Evolutionary conservation across 2,888 invertebrate species (phyloP), one percentile per base, ranked within the genome.

Genomic region (Cylloceria caligata): DNA sequence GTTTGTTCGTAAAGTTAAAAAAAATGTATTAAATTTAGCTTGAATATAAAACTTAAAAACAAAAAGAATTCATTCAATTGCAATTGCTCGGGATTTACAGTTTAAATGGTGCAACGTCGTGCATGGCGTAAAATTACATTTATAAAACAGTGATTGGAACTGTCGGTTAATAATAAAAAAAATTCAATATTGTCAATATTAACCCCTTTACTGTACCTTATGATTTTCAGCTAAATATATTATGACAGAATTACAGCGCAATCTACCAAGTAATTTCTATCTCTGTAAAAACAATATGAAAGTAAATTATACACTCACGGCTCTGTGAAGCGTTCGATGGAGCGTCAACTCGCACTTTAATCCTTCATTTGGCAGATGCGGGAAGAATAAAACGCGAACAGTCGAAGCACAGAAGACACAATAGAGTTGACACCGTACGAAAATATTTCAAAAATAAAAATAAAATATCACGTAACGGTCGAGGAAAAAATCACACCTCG

Each of bases 331-430:
- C 72, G 49, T 21, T 76, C 55, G 52, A 42, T 62, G 52, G 67
- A 82, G 57, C 75, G 42, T 49, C 55, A 42, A 72, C 62, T 79
- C 67, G 72, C 82, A 82, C 79, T 82, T 82, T 82, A 82, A 82
- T 82, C 82, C 82, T 79, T 82, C 72, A 79, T 64, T 52, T 68
- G 72, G 39, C 34, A 49, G 60, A 55, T 39, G 49, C 71, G 60
- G 47, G 13, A 24, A 67, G 27, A 64, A 71, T 60, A n/a, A 67
- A 30, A 34, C 67, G 39, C 64, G 19, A 74, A 74, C 74, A 34
- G 52, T 72, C 75, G 76, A 45, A 65, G 71, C 72, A 77, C 72
- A 62, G 49, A 64, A 76, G 19, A 62, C 49, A 72, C 36, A 64
- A 42, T 71, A 36, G 47, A 73, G 73, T 74, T 60, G 9, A 47